phyloP scores from a whole-genome alignment of 2,113 vertebrate species.

The Crotalus horridus region DNA sequence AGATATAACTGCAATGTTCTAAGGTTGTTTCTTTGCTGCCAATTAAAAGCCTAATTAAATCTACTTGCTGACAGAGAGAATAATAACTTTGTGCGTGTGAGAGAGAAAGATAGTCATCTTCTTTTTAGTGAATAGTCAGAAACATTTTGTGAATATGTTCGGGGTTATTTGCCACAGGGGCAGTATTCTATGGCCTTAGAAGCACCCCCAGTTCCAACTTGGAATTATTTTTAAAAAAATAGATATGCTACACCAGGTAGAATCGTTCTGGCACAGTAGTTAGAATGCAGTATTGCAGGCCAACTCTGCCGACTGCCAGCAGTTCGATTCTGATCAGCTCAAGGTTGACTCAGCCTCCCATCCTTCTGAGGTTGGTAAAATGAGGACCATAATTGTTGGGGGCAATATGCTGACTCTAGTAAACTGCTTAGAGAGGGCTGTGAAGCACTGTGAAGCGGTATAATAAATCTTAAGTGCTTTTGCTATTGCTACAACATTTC shows the following conservation, averaged over 20 bases:
- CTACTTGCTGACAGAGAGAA: not conserved
- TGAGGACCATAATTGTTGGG: not conserved
- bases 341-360: not conserved
- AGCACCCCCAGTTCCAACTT: not conserved
- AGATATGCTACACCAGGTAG: not conserved
- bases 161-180: not conserved
- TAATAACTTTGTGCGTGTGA: not conserved
- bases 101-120: not conserved
- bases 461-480: not conserved
- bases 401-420: not conserved
- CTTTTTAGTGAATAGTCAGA: not conserved
- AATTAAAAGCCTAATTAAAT: not conserved
- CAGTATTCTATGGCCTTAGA: not conserved
- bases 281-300: not conserved
- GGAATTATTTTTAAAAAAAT: not conserved
- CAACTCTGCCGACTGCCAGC: not conserved
- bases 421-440: not conserved
- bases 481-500: not conserved
- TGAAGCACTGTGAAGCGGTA: not conserved
- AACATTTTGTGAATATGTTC: not conserved
- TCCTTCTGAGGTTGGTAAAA: not conserved
- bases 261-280: not conserved
- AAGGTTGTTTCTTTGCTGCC: not conserved
- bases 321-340: not conserved
- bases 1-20: not conserved